Conservation (phyloP, 2,113 vertebrate species). For the Paradoxurus hermaphroditus region DNA sequence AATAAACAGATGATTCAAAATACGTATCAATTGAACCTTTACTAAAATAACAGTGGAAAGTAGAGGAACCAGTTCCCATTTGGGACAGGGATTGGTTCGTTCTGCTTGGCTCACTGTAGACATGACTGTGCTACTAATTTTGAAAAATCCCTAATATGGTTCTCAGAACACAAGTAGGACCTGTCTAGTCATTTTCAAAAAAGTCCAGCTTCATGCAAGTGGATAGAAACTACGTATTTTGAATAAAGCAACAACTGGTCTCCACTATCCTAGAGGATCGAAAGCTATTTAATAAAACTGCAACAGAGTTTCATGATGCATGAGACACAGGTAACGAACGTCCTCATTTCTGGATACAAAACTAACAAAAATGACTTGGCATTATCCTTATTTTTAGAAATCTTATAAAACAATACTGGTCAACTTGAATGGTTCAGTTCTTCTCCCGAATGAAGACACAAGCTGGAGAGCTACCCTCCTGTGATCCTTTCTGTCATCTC, state of each 20-base stretch:
- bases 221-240: background rate
- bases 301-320: background rate
- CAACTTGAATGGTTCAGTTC: background rate
- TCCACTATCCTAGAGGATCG: background rate
- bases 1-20: background rate
- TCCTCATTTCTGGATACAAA: background rate
- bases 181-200: constrained; percentile 24
- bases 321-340: background rate
- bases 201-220: background rate
- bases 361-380: background rate
- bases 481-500: background rate
- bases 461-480: background rate
- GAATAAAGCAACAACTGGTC: background rate
- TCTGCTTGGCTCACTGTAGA: background rate
- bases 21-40: background rate
- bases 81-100: background rate
- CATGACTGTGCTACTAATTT: background rate
- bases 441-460: background rate
- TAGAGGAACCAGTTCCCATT: background rate
- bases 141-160: background rate
- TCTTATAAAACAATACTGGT: background rate
- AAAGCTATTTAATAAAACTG: constrained; percentile 25
- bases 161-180: background rate
- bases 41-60: background rate
- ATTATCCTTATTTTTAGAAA: background rate